phyloP scores from a whole-genome alignment of 2,113 vertebrate genomes.

The Siniperca knerii region DNA sequence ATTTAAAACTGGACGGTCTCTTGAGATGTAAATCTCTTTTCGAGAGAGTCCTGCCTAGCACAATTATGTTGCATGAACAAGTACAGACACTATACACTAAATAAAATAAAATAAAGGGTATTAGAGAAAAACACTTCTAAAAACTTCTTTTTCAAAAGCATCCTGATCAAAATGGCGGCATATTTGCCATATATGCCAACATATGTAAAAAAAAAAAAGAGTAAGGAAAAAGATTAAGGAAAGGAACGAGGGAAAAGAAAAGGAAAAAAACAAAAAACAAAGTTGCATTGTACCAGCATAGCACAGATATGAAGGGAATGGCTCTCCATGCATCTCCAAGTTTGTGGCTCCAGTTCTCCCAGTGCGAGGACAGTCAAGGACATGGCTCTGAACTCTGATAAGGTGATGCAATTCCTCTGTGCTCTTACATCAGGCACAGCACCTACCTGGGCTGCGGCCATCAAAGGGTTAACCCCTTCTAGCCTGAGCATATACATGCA shows the following conservation, averaged over 20 bases:
- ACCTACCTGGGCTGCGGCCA: slow-evolving; percentile 21
- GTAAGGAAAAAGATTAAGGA: too few relatives aligned
- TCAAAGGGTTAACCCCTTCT: slow-evolving; percentile 44
- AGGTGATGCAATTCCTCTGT: slow-evolving; percentile 46
- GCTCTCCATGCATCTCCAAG: slow-evolving; percentile 4
- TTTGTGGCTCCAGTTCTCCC: slow-evolving; percentile 9
- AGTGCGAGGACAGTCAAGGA: neutral
- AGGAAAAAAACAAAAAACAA: too few relatives aligned
- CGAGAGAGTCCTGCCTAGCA: neutral
- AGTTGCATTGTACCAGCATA: neutral
- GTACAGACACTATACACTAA: neutral
- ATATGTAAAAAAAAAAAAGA: too few relatives aligned
- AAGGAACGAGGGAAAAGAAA: too few relatives aligned
- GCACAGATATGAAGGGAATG: neutral
- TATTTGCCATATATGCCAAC: neutral
- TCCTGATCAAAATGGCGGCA: neutral
- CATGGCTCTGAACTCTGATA: neutral
- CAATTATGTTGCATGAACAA: neutral
- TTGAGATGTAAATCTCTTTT: neutral
- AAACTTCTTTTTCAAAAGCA: neutral
- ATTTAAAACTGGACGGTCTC: neutral
- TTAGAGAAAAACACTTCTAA: neutral
- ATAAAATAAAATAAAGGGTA: neutral
- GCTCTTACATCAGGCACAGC: slow-evolving; percentile 20
- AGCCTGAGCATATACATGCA: slow-evolving; percentile 5